A percentile compares a stretch with the other conserved stretches of the same genome.
These are phyloP conservation scores for Heterodera carotae DNA, from an alignment of 1,140 invertebrate genomes.

Conservation along the genomic window DNA sequence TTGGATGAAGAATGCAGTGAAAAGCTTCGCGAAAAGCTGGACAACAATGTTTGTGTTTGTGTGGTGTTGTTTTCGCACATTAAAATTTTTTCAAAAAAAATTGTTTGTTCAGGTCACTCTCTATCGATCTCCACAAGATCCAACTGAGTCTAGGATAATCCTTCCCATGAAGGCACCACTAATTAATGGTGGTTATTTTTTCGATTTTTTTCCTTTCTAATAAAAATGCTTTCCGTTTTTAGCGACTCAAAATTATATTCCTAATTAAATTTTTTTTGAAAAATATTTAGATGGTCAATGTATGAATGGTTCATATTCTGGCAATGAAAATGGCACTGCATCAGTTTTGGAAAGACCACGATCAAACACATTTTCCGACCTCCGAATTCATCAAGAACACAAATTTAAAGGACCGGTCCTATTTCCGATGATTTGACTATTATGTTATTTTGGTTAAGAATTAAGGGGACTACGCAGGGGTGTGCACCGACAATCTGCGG, in stretches of 20 bases:
- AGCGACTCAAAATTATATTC: too few species aligned
- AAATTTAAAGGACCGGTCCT: not conserved
- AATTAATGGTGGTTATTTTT: not conserved
- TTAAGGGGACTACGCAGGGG: too few species aligned
- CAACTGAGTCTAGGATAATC: not conserved
- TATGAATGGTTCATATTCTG: not conserved
- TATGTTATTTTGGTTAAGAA: too few species aligned
- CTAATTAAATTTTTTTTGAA: not conserved
- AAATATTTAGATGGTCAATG: not conserved
- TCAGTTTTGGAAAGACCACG: not conserved
- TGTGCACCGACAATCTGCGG: too few species aligned
- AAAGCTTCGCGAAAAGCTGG: slow-evolving; percentile 22
- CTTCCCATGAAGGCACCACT: slow-evolving; percentile 9
- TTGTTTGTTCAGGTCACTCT: slow-evolving; percentile 4
- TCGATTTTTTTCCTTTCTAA: too few species aligned
- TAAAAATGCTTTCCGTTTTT: too few species aligned
- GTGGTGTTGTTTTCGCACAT: slow-evolving; percentile 7
- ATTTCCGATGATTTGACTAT: not conserved
- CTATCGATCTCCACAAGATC: not conserved
- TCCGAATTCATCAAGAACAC: not conserved
- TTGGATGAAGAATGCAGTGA: slow-evolving; percentile 38
- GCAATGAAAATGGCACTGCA: not conserved
- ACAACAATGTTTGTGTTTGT: not conserved
- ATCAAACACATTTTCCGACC: not conserved
- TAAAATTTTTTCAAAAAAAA: not conserved